A percentile compares a stretch with the other conserved stretches of the same genome.
Evolutionary conservation across 2,888 invertebrate genomes (phyloP).

Genomic region (Poecilus cupreus): DNA sequence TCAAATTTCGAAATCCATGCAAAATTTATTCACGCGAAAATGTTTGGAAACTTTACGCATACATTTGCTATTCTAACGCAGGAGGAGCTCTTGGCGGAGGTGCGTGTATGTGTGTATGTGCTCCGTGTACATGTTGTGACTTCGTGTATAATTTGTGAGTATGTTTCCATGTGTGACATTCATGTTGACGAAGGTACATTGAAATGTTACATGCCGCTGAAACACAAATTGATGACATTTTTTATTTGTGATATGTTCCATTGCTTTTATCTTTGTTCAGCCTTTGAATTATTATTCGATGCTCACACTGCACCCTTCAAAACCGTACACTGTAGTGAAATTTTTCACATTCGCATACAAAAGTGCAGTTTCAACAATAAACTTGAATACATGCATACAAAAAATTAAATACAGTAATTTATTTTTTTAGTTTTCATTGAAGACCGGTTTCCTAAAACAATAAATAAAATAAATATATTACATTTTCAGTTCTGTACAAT

Average conservation of each 20-base stretch:
- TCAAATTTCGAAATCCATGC: not conserved
- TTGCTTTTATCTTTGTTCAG: constrained; percentile 19
- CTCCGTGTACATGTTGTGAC: not conserved
- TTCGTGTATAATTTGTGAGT: constrained; percentile 38
- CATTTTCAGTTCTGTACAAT: no score
- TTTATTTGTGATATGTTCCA: constrained; percentile 11
- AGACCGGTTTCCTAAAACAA: no score
- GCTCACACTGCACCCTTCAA: constrained; percentile 1
- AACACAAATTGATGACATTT: constrained; percentile 43
- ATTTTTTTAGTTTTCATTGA: no score
- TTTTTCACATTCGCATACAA: not conserved
- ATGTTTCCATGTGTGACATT: constrained; percentile 34
- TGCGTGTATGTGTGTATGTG: not conserved
- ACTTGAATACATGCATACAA: no score
- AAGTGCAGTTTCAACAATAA: not conserved
- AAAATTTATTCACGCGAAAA: constrained; percentile 15
- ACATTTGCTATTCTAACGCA: constrained; percentile 5
- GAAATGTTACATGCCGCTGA: constrained; percentile 32
- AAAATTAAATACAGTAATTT: no score
- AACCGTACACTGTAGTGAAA: not conserved
- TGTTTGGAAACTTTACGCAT: constrained; percentile 23
- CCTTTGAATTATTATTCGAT: constrained; percentile 23
- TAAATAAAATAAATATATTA: no score
- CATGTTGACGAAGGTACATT: constrained; percentile 35
- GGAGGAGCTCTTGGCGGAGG: not conserved